Base-by-base conservation (phyloP, 2,113 vertebrate species). In the Pycnonotus jocosus region DNA sequence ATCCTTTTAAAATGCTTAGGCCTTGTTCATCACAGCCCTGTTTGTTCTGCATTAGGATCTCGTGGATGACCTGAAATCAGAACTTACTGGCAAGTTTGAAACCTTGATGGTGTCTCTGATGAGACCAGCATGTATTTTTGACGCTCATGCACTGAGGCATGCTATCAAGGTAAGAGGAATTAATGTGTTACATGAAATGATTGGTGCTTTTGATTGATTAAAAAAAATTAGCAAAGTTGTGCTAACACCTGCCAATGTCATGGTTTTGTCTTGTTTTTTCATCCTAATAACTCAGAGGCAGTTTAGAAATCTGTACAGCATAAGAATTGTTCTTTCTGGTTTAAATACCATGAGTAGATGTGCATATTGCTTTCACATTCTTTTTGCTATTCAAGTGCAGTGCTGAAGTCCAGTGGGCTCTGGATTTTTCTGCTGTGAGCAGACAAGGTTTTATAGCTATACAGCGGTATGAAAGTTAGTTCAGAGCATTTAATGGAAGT, bases 61-160 rank as follows among this genome's bases (percentile, higher is more conserved):
- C 7, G 93, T 99, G 56, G 98, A 98, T 77, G 98, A 99, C 12
- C 95, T 99, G 93, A 99, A 99, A 73, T 99, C 99, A 2, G 99
- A 99, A 92, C 98, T 99, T 7, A 98, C 98, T 0, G 99, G 99
- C 27, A 98, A 99, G 82, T 98, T 99, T 56, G 99, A 99, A 96
- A 98, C 94, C 2, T 86, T 99, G 73, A 98, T 99, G 14, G 98
- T 99, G 65, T 98, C 98, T 58, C 86, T 99, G 97, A 99, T 99
- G 99, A 98, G 97, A 28, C 98, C 98, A 2, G 44, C 98, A 0
- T 11, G 42, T 11, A 79, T 97, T 35, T 99, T 98, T 45, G 99
- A 99, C 58, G 99, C 99, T 57, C 94, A 98, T 45, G 98, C 98
- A 28, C 98, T 99, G 85, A 98, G 98, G 89, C 98, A 99, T 48